These are phyloP conservation scores for Delphinus delphis DNA, from an alignment of 2,113 vertebrate genomes.

Conservation along the genomic window DNA sequence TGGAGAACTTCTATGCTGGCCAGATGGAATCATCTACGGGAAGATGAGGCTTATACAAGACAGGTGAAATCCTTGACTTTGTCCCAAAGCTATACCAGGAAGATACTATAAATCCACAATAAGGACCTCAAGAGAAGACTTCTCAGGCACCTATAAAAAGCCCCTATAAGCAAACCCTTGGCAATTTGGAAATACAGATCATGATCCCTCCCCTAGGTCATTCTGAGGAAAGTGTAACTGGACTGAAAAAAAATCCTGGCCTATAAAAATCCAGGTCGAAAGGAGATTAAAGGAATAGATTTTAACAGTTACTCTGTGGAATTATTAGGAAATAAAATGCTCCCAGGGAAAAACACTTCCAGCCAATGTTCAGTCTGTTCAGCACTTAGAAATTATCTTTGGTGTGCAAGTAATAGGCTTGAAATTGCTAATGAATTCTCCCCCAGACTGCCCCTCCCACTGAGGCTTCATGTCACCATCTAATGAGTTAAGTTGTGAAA, in stretches of 20 bases:
- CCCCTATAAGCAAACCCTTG: neutral
- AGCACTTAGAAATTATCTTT: constrained; percentile 17
- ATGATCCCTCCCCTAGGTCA: neutral
- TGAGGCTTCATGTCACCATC: constrained; percentile 24
- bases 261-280: neutral
- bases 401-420: constrained; percentile 1
- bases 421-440: constrained; percentile 23
- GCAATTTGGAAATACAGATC: neutral
- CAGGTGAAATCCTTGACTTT: constrained; percentile 15
- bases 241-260: neutral
- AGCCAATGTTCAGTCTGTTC: neutral
- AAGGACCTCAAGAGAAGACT: neutral
- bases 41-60: neutral
- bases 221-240: neutral
- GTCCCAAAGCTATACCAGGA: constrained; percentile 22
- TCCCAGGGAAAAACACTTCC: neutral
- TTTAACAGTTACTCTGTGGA: neutral
- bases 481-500: neutral
- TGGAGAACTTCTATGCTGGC: neutral
- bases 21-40: neutral
- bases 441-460: constrained; percentile 6
- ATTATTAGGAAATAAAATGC: constrained; percentile 27
- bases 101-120: neutral
- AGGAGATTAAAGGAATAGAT: constrained; percentile 19
- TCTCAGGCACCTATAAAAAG: neutral